phyloP scores from a whole-genome alignment of 2,888 invertebrate genomes.

The Doris montereyensis region DNA sequence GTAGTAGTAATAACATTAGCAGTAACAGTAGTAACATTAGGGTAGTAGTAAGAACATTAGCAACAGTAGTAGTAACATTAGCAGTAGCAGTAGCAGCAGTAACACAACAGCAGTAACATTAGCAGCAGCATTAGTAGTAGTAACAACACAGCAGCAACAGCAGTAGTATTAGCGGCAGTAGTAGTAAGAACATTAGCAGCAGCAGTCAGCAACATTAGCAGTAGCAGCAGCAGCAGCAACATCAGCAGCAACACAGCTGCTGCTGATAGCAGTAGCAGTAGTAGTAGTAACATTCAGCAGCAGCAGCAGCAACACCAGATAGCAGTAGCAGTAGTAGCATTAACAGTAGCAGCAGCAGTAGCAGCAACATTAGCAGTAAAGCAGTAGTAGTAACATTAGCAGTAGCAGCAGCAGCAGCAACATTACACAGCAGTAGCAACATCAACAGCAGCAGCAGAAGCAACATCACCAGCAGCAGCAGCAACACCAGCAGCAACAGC shows the following conservation, averaged over 20 bases:
- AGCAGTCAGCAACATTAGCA: background rate
- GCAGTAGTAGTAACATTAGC: too few species aligned
- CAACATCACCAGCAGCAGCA: background rate
- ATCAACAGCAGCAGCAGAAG: background rate
- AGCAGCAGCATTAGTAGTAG: background rate
- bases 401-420: background rate
- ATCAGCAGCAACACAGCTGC: background rate
- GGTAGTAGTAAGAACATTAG: background rate
- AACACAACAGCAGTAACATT: background rate
- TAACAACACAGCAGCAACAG: background rate
- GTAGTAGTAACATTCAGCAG: background rate
- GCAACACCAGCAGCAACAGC: constrained; percentile 26
- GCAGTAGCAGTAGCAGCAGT: background rate
- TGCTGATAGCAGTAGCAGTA: background rate
- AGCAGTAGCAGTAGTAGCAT: background rate
- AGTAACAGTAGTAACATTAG: background rate
- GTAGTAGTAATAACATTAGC: background rate
- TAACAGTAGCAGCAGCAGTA: background rate
- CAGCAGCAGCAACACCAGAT: too few species aligned
- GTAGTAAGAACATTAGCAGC: too few species aligned
- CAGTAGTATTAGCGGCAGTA: background rate
- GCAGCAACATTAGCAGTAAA: background rate
- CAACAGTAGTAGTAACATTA: background rate
- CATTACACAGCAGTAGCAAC: background rate
- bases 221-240: background rate